Conservation (phyloP, 1,140 invertebrate genomes). For the Mylabris phalerata region DNA sequence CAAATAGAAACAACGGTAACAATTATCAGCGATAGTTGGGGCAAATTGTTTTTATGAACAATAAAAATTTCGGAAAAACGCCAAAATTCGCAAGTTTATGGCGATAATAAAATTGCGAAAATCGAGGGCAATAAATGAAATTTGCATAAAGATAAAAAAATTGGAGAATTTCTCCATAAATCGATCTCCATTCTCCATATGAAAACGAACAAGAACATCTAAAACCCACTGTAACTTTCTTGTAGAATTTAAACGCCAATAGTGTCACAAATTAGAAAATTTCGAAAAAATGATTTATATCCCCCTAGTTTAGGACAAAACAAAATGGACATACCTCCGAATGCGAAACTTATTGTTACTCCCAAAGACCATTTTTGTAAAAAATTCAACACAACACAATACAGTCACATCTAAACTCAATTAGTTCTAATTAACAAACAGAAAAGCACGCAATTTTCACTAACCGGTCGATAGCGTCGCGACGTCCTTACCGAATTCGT, state of each 20-base stretch:
- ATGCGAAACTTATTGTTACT: constrained; percentile 56
- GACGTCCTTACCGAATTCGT: constrained; percentile 8
- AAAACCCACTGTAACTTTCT: constrained; percentile 2
- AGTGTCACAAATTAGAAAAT: constrained; percentile 10
- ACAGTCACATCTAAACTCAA: neutral
- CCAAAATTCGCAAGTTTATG: too few species aligned
- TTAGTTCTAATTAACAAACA: constrained; percentile 1
- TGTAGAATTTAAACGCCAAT: neutral
- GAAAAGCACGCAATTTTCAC: neutral
- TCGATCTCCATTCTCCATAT: constrained; percentile 9
- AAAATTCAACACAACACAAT: constrained; percentile 3
- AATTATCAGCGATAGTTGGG: too few species aligned
- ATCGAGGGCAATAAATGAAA: too few species aligned
- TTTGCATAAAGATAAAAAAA: neutral
- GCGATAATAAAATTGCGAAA: too few species aligned
- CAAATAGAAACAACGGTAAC: too few species aligned
- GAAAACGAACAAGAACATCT: constrained; percentile 6
- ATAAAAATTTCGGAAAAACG: too few species aligned
- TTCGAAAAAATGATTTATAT: neutral
- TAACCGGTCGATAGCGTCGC: neutral
- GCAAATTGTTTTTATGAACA: too few species aligned
- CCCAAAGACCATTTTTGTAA: constrained; percentile 53
- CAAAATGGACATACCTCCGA: constrained; percentile 45
- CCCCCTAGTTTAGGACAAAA: neutral
- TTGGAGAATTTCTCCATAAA: constrained; percentile 6